Percentiles rank a stretch among this genome's conserved stretches.
These are phyloP conservation scores for Lampris incognitus DNA, from an alignment of 2,113 vertebrate species.

Conservation along the genomic window DNA sequence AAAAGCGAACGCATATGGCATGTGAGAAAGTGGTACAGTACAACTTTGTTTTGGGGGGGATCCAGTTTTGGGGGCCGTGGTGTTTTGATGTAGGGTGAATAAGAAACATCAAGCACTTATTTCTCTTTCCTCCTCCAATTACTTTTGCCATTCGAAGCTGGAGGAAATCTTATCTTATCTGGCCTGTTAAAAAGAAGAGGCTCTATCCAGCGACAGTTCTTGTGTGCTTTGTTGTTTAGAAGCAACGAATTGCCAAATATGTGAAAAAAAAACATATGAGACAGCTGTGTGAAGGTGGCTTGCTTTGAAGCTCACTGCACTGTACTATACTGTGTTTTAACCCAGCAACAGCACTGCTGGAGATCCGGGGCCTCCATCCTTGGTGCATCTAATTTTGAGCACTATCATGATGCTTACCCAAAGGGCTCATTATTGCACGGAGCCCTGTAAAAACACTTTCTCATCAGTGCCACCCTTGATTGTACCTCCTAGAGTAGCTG, in stretches of 20 bases:
- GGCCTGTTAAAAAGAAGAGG: conserved; percentile 26
- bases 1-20: conserved; percentile 1
- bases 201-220: conserved; percentile 48
- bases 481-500: conserved; percentile 85
- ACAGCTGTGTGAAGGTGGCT: conserved; percentile 17
- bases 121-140: conserved; percentile 22
- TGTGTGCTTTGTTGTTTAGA: conserved; percentile 59
- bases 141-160: conserved; percentile 26
- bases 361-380: too few species aligned
- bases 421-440: too few species aligned
- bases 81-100: conserved; percentile 28
- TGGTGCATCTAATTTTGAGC: too few species aligned
- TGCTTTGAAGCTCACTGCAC: conserved; percentile 50
- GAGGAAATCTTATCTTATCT: conserved; percentile 21
- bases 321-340: neutral
- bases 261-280: conserved; percentile 36
- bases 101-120: conserved; percentile 40
- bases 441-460: too few species aligned
- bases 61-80: conserved; percentile 4
- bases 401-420: too few species aligned
- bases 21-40: neutral
- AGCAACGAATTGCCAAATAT: conserved; percentile 48
- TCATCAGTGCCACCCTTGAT: neutral
- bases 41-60: conserved; percentile 9
- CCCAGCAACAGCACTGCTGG: too few species aligned